Evolutionary conservation across 2,888 invertebrate genomes (phyloP).

Genomic region (Amblyjoppa proteus): DNA sequence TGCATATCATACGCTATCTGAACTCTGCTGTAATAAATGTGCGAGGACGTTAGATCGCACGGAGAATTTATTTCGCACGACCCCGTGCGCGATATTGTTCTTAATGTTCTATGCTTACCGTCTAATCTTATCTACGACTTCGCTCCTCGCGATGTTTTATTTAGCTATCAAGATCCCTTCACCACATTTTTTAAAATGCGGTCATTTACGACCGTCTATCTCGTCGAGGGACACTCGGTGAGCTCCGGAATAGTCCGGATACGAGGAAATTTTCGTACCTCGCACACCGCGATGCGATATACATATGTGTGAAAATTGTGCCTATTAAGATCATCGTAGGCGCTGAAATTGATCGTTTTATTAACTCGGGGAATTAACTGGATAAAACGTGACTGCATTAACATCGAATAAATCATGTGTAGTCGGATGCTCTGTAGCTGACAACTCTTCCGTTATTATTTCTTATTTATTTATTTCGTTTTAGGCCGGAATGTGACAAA

Average conservation of each 20-base stretch:
- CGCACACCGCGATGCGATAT: not conserved
- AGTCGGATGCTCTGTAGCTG: not conserved
- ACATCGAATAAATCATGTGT: not conserved
- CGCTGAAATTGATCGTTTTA: not conserved
- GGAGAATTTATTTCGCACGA: conserved; percentile 34
- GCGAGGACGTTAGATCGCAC: conserved; percentile 7
- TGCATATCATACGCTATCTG: too few relatives aligned
- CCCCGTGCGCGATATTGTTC: conserved; percentile 37
- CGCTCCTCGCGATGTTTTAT: conserved; percentile 47
- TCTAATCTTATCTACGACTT: conserved; percentile 58
- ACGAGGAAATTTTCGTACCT: conserved; percentile 5
- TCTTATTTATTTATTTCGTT: not conserved
- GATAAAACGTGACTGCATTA: not conserved
- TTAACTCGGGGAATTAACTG: not conserved
- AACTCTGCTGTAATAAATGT: not conserved
- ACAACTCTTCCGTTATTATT: not conserved
- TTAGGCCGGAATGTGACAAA: not conserved
- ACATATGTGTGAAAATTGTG: conserved; percentile 6
- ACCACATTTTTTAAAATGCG: conserved; percentile 33
- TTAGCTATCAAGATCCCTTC: conserved; percentile 59
- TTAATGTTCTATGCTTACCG: conserved; percentile 49
- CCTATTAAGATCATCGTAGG: not conserved
- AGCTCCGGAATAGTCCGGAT: conserved; percentile 25
- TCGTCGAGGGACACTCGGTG: conserved; percentile 2
- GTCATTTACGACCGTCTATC: conserved; percentile 44